Percentiles rank a stretch among this genome's conserved stretches.
phyloP scores from a whole-genome alignment of 2,797 vertebrate species.

The Syngnathus acus region DNA sequence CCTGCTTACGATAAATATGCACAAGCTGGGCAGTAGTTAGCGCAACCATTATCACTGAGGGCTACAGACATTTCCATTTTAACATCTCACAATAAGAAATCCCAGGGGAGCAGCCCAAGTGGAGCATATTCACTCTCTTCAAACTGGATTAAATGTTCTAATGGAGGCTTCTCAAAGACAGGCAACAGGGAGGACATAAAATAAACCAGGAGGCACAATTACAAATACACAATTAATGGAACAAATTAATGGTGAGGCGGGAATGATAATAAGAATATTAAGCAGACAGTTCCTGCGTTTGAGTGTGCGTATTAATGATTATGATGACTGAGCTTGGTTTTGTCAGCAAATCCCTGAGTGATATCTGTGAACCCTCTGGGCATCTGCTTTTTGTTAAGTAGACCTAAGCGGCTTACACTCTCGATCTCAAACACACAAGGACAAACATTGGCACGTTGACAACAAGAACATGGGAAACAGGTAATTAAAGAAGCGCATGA shows the following conservation, averaged over 20 bases:
- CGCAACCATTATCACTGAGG: constrained; percentile 55
- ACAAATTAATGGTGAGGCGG: constrained; percentile 8
- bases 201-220: constrained; percentile 14
- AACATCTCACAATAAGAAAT: constrained; percentile 53
- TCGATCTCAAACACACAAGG: constrained; percentile 1
- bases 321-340: constrained; percentile 19
- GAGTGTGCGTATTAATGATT: constrained; percentile 7
- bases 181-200: constrained; percentile 9
- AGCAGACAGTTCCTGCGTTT: constrained; percentile 5
- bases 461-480: constrained; percentile 54
- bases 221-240: constrained; percentile 14
- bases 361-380: constrained; percentile 65
- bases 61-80: constrained; percentile 56
- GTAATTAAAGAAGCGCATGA: constrained; percentile 66
- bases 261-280: constrained; percentile 16
- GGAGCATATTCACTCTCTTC: constrained; percentile 23
- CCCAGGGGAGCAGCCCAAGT: constrained; percentile 38
- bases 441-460: constrained; percentile 29
- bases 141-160: constrained; percentile 52
- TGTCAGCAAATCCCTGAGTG: constrained; percentile 49
- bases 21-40: constrained; percentile 56
- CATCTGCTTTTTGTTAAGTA: constrained; percentile 64
- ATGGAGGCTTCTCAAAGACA: constrained; percentile 41
- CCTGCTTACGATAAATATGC: constrained; percentile 41
- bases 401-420: constrained; percentile 65